Base-by-base conservation (phyloP, 1,140 invertebrate species). In the Caerostris darwini region DNA sequence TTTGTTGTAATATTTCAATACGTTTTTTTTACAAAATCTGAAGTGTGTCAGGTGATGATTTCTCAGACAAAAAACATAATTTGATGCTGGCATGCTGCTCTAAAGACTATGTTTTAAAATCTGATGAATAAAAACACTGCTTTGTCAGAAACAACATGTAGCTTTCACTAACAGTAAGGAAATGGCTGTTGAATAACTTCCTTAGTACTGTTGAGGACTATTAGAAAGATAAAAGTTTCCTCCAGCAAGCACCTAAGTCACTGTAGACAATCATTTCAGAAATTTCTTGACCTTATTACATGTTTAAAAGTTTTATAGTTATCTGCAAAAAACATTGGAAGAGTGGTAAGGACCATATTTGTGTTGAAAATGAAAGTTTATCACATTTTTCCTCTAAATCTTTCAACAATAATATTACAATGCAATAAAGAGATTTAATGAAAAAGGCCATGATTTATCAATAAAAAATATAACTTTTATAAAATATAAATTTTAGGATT, bases 81-180 rank as follows among this genome's bases (percentile, higher is more conserved):
- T 71, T 71, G 17, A 14, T 71, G 17, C 17, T 71, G 14, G 67
- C 7, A 71, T 17, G 67, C 67, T 17, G 4, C 17, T 58, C 53
- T 58, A 58, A n/a, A 85, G 6, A 85, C 10, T n/a, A 82, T 7
- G 57, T 59, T 85, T 85, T 19, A 58, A 58, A 85, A 85, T 85
- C 56, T 3, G 10, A n/a, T 7, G 54, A 85, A 58, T 85, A 12
- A 85, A 85, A 85, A 58, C 5, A 54, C 12, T 8, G 83, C 56
- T 85, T 85, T 85, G 1, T 85, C 56, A 58, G 83, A 85, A 58
- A 58, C 54, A 7, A 59, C 5, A 4, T 57, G 83, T 56, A 85
- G 56, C 17, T 85, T 54, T 12, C 7, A n/a, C 3, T 7, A 34
- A 85, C 54, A 85, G 4, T 57, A 85, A 53, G 0, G 77, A 82